Evolutionary conservation across 2,888 invertebrate species (phyloP).

Genomic region (Ichneumoninae sp.): DNA sequence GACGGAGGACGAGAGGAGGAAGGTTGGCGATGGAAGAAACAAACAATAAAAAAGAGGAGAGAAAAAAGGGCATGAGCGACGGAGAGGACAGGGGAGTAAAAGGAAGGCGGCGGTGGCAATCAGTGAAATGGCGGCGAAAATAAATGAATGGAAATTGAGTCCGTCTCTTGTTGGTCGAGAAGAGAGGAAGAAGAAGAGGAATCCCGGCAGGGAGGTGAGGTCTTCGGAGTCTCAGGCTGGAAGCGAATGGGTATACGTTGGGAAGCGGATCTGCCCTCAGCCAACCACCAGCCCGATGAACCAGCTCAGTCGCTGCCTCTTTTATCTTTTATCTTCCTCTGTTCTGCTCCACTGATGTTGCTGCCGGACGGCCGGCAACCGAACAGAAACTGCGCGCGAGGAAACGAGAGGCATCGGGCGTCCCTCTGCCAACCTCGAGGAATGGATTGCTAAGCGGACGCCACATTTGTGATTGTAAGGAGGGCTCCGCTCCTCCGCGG

Average conservation of each 20-base stretch:
- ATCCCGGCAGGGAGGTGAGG: slow-evolving; percentile 60
- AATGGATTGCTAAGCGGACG: slow-evolving; percentile 78
- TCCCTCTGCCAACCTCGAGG: slow-evolving; percentile 74
- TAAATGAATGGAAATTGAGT: slow-evolving; percentile 83
- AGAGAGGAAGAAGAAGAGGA: slow-evolving; percentile 46
- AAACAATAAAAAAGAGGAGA: slow-evolving; percentile 39
- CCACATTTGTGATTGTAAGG: slow-evolving; percentile 81
- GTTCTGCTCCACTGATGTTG: slow-evolving; percentile 30
- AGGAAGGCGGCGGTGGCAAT: slow-evolving; percentile 77
- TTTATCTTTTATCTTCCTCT: slow-evolving; percentile 36
- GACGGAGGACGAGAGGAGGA: slow-evolving; percentile 50
- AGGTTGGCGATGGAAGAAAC: slow-evolving; percentile 44
- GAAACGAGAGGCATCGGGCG: slow-evolving; percentile 37
- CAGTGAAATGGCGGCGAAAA: slow-evolving; percentile 83
- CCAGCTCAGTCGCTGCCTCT: slow-evolving; percentile 62
- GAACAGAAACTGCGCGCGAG: slow-evolving; percentile 47
- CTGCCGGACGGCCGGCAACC: slow-evolving; percentile 43
- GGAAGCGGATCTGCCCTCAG: slow-evolving; percentile 67
- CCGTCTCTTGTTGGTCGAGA: slow-evolving; percentile 76
- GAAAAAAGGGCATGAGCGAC: slow-evolving; percentile 35
- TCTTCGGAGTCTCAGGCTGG: slow-evolving; percentile 60
- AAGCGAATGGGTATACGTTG: slow-evolving; percentile 64
- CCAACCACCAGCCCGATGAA: slow-evolving; percentile 71
- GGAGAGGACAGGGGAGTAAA: slow-evolving; percentile 36
- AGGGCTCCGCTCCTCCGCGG: slow-evolving; percentile 65